Evolutionary conservation across 2,113 vertebrate species (phyloP).

Genomic region (Enhydra lutris): DNA sequence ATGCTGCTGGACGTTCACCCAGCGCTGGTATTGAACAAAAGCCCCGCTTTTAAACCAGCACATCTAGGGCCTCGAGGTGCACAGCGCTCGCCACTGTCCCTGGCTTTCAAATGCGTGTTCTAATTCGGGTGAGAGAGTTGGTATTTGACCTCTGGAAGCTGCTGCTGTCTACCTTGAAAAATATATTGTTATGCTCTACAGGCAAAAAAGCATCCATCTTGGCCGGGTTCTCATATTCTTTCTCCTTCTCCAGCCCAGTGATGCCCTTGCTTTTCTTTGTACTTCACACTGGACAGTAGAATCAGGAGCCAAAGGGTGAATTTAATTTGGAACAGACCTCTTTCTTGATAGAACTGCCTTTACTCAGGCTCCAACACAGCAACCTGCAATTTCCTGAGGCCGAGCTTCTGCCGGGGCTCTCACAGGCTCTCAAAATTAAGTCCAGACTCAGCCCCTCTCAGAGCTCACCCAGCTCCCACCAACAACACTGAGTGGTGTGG

Average conservation of each 20-base stretch:
- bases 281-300: slow-evolving; percentile 47
- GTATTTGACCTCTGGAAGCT: slow-evolving; percentile 70
- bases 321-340: slow-evolving; percentile 80
- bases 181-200: slow-evolving; percentile 62
- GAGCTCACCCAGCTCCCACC: neutral
- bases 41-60: slow-evolving; percentile 58
- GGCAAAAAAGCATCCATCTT: slow-evolving; percentile 54
- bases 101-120: slow-evolving; percentile 71
- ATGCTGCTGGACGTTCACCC: slow-evolving; percentile 71
- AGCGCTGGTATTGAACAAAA: slow-evolving; percentile 75
- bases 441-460: slow-evolving; percentile 46
- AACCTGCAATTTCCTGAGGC: slow-evolving; percentile 69
- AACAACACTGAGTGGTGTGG: slow-evolving; percentile 23
- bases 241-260: neutral
- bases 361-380: slow-evolving; percentile 48
- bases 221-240: neutral
- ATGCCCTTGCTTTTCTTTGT: slow-evolving; percentile 33
- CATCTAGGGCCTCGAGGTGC: slow-evolving; percentile 1
- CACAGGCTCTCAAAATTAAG: slow-evolving; percentile 59
- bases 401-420: slow-evolving; percentile 43
- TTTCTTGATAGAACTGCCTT: slow-evolving; percentile 74
- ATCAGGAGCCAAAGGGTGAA: slow-evolving; percentile 71
- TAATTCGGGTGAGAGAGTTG: slow-evolving; percentile 75
- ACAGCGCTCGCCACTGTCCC: slow-evolving; percentile 45
- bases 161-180: slow-evolving; percentile 72